Base-by-base conservation (phyloP, 2,888 invertebrate species). In the Metellina segmentata region DNA sequence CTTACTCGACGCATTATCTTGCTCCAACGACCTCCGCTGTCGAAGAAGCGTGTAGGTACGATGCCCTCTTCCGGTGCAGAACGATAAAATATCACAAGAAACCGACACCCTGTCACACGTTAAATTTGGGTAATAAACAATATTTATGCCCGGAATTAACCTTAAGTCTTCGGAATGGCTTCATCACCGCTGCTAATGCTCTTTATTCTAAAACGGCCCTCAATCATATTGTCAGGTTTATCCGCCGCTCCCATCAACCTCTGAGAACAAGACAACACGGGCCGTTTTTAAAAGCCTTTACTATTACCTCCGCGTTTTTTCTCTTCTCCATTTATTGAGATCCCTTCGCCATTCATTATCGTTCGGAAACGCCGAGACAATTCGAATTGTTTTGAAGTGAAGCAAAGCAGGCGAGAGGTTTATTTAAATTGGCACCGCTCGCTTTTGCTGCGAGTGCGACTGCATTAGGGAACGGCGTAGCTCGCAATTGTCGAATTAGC, bases 401-500 rank as follows among this genome's bases (percentile, higher is more conserved):
- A 53, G 20, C 9, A 53, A 53, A 52, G 85, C 34, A 19, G n/a
- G 51, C 77, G 20, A 49, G 53, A 20, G 52, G 72, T 74, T 88
- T 75, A 88, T 88, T 88, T 88, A 88, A 88, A 81, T 88, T 81
- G 75, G 72, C 34, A 86, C 86, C 78, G 53, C 71, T 75, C 51
- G 69, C n/a, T 75, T 48, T 81, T 51, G 88, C 72, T 78, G 16
- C 70, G 19, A 79, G 78, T 52, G 49, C 34, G 69, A 88, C 74
- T 49, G 20, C 85, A 85, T 85, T 85, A 77, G 51, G 53, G 61
- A 61, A 61, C 61, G 61, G 61, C 61, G 61, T 11, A 16, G 34
- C 85, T 88, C 69, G 74, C 81, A 88, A 88, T 88, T 88, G 88
- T 81, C 81, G 74, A 88, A 88, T 88, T 88, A 88, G 88, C 88